phyloP scores from a whole-genome alignment of 1,140 invertebrate species.

The Atopsyche davidsoni region DNA sequence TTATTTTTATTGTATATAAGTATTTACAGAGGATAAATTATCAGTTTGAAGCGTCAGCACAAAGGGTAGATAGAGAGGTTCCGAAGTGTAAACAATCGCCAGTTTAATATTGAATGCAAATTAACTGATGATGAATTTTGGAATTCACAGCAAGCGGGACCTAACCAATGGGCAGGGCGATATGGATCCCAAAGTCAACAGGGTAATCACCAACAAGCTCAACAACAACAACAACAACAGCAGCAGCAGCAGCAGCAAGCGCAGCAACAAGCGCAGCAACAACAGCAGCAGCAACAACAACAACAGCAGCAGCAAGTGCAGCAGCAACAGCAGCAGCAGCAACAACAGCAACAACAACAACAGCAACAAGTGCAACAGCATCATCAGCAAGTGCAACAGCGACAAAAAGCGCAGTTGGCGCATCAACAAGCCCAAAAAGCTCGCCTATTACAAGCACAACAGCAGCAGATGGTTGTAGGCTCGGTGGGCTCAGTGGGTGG shows the following conservation, averaged over 20 bases:
- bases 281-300: slow-evolving; percentile 33
- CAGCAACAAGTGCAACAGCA: slow-evolving; percentile 38
- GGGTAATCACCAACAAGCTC: slow-evolving; percentile 32
- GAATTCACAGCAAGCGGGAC: slow-evolving; percentile 11
- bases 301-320: slow-evolving; percentile 45
- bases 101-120: not conserved
- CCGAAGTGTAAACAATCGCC: no score
- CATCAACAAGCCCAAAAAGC: slow-evolving; percentile 47
- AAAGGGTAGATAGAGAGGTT: no score
- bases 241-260: slow-evolving; percentile 39
- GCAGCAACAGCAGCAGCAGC: slow-evolving; percentile 56
- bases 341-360: slow-evolving; percentile 50
- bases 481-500: slow-evolving; percentile 52
- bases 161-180: slow-evolving; percentile 31
- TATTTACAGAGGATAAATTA: no score
- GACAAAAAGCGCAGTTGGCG: slow-evolving; percentile 36
- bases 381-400: slow-evolving; percentile 34
- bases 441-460: slow-evolving; percentile 59
- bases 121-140: not conserved
- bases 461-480: slow-evolving; percentile 63
- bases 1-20: not conserved
- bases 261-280: slow-evolving; percentile 42
- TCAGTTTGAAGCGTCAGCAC: no score
- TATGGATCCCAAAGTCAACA: slow-evolving; percentile 40
- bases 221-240: slow-evolving; percentile 36